Percentiles rank a stretch among this genome's conserved stretches.
Evolutionary conservation across 2,888 invertebrate genomes (phyloP).

Genomic region (Ametastegia equiseti): DNA sequence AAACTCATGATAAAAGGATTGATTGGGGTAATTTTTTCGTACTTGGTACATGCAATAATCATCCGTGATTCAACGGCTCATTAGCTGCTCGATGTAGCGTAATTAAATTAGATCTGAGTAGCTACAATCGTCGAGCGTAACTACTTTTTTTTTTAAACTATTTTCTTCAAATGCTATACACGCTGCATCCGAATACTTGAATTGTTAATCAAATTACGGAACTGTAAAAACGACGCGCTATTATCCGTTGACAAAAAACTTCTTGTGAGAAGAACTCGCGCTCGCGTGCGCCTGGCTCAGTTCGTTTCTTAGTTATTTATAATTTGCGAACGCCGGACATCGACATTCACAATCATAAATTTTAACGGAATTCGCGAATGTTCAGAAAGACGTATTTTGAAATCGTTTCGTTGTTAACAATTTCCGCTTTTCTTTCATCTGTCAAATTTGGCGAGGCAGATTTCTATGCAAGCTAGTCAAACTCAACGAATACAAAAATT

Average conservation of each 20-base stretch:
- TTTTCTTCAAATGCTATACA: not conserved
- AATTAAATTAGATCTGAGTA: constrained; percentile 17
- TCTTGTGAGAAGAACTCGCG: not conserved
- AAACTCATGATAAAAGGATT: not conserved
- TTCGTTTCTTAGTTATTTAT: constrained; percentile 3
- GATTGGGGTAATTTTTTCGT: not conserved
- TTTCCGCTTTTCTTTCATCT: not conserved
- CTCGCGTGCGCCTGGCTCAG: not conserved
- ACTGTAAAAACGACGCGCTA: not conserved
- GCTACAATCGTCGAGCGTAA: not conserved
- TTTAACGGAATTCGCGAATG: not conserved
- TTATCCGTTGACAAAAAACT: not conserved
- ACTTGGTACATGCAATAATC: not conserved
- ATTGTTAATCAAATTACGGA: not conserved
- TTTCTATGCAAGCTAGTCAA: not conserved
- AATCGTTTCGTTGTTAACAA: not conserved
- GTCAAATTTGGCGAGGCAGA: not conserved
- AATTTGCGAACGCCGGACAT: not conserved
- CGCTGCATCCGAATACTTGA: not conserved
- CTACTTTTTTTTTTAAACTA: not conserved
- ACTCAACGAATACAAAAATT: too few relatives aligned
- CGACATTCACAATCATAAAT: not conserved
- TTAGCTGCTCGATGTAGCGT: constrained; percentile 27
- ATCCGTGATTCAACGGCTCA: constrained; percentile 13
- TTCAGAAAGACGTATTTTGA: not conserved